These are phyloP conservation scores for Pteropus alecto DNA, from an alignment of 2,113 vertebrate species.

Conservation along the genomic window DNA sequence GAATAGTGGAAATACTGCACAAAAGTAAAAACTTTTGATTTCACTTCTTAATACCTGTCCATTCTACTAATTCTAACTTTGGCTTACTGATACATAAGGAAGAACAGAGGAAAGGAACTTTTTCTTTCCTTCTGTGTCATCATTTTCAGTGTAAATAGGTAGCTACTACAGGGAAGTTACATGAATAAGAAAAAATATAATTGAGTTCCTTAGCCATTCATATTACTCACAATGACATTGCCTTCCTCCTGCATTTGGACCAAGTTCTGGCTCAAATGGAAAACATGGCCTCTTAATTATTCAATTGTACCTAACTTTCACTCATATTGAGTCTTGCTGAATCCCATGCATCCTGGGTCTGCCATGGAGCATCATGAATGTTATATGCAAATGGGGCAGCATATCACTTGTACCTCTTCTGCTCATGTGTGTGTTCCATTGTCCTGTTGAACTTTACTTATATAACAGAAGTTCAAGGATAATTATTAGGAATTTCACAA, in stretches of 20 bases:
- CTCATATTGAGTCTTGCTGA: background rate
- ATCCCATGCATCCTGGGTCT: fast-evolving
- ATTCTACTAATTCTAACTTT: background rate
- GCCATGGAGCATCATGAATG: no score
- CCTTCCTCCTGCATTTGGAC: background rate
- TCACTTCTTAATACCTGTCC: background rate
- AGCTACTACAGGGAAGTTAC: background rate
- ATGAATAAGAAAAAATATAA: background rate
- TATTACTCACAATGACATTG: no score
- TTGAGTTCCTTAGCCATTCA: fast-evolving
- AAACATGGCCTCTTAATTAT: background rate
- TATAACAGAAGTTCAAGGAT: background rate
- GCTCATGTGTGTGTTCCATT: fast-evolving
- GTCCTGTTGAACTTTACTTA: background rate
- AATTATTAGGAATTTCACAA: background rate
- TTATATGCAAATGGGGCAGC: fast-evolving
- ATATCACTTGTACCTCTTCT: no score
- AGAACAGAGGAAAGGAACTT: background rate
- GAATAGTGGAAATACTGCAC: background rate
- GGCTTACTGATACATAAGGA: background rate
- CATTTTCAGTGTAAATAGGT: no score
- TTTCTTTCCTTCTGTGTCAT: background rate
- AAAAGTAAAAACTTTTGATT: background rate
- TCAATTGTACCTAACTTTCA: background rate
- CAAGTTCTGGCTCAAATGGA: background rate